Evolutionary conservation across 2,797 vertebrate genomes (phyloP).

Genomic region (Crypturellus tataupa): DNA sequence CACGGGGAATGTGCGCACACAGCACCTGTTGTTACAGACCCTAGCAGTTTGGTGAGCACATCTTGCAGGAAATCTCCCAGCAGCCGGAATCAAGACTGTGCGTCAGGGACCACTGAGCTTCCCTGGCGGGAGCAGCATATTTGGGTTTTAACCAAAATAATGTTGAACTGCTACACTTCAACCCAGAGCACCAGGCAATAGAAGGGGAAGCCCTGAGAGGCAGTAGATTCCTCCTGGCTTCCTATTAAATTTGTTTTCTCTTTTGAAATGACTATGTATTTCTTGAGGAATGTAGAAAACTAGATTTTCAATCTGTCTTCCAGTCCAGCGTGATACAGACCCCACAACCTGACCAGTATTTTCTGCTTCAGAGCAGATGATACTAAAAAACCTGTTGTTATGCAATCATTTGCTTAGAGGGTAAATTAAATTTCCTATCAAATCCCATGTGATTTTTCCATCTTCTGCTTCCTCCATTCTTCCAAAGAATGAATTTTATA

Average conservation of each 20-base stretch:
- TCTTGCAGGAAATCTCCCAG: neutral
- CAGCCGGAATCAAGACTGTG: accelerated
- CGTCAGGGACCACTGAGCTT: neutral
- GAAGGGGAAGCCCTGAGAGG: neutral
- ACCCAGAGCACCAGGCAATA: neutral
- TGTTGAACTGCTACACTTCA: neutral
- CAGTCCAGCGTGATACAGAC: neutral
- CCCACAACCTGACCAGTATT: neutral
- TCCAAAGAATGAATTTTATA: neutral
- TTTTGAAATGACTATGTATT: neutral
- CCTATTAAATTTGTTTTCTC: neutral
- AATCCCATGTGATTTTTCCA: neutral
- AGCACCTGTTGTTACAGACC: neutral
- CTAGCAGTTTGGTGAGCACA: neutral
- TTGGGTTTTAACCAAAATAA: neutral
- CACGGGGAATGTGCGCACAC: accelerated
- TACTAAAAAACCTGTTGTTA: neutral
- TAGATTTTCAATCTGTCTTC: neutral
- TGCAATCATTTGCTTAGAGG: neutral
- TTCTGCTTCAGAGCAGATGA: neutral
- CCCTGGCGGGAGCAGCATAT: neutral
- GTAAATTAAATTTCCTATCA: neutral
- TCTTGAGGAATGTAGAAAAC: neutral
- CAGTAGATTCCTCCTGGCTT: neutral
- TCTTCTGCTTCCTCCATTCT: neutral